Conservation (phyloP, 2,797 vertebrate species). For the Arremon brunneinucha region DNA sequence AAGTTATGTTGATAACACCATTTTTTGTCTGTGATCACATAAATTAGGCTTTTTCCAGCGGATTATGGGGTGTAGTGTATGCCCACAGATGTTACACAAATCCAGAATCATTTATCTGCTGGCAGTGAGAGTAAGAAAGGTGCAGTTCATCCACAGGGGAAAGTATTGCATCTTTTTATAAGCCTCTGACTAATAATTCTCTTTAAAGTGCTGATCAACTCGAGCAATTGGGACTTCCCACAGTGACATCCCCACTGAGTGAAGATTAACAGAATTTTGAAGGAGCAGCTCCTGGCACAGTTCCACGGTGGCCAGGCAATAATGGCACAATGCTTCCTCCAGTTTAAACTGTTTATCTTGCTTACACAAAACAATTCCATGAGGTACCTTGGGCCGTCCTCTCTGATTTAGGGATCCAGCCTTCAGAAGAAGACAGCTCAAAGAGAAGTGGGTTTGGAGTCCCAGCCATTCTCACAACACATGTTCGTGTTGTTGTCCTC, state of each 20-base stretch:
- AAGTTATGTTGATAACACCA: background rate
- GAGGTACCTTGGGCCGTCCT: too few relatives aligned
- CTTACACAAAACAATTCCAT: background rate
- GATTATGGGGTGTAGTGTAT: too few relatives aligned
- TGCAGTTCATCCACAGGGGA: background rate
- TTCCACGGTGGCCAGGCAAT: background rate
- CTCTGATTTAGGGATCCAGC: background rate
- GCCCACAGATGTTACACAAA: background rate
- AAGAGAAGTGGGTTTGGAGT: background rate
- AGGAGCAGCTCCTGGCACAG: background rate
- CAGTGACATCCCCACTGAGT: background rate
- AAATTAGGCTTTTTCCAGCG: background rate
- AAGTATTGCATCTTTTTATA: background rate
- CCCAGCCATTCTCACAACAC: background rate
- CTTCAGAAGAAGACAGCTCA: background rate
- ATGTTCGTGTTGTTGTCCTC: rapidly evolving
- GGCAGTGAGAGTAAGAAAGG: background rate
- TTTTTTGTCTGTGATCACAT: background rate
- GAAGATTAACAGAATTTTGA: background rate
- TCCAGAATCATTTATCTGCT: background rate
- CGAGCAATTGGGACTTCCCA: background rate
- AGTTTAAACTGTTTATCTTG: background rate
- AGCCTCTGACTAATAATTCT: background rate
- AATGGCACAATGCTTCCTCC: background rate
- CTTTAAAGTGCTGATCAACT: background rate